These are phyloP conservation scores for Barbus barbus DNA, from an alignment of 2,113 vertebrate species.

Conservation along the genomic window DNA sequence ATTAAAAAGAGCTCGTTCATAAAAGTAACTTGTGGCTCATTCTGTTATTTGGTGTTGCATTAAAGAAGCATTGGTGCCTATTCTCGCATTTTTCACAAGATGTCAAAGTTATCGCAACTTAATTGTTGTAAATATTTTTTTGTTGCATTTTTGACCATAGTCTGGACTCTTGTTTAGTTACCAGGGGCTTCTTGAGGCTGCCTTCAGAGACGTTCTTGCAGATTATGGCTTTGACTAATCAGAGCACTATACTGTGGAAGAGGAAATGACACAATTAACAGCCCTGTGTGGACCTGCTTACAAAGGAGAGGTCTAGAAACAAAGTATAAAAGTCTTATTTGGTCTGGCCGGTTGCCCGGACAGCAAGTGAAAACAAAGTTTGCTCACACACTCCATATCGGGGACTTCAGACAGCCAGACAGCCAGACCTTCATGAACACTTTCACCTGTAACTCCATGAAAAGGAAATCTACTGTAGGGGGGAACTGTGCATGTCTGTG, in stretches of 20 bases:
- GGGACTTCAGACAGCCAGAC: constrained; percentile 66
- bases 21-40: not conserved
- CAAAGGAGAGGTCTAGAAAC: constrained; percentile 65
- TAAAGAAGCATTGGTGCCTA: not conserved
- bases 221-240: constrained; percentile 59
- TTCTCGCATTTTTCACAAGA: not conserved
- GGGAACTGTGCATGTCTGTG: constrained; percentile 26
- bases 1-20: not conserved
- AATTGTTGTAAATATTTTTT: too few relatives aligned
- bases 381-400: constrained; percentile 59
- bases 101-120: not conserved
- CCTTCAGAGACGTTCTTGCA: too few relatives aligned
- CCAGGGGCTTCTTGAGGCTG: not conserved
- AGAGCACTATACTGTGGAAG: constrained; percentile 39
- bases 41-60: not conserved
- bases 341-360: constrained; percentile 68
- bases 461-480: constrained; percentile 50
- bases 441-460: constrained; percentile 70
- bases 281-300: constrained; percentile 56
- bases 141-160: not conserved
- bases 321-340: constrained; percentile 66
- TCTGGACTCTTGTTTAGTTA: not conserved
- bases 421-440: constrained; percentile 59
- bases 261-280: constrained; percentile 66
- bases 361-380: constrained; percentile 72